Evolutionary conservation across 2,888 invertebrate species (phyloP).

Genomic region (Ferrisia virgata): DNA sequence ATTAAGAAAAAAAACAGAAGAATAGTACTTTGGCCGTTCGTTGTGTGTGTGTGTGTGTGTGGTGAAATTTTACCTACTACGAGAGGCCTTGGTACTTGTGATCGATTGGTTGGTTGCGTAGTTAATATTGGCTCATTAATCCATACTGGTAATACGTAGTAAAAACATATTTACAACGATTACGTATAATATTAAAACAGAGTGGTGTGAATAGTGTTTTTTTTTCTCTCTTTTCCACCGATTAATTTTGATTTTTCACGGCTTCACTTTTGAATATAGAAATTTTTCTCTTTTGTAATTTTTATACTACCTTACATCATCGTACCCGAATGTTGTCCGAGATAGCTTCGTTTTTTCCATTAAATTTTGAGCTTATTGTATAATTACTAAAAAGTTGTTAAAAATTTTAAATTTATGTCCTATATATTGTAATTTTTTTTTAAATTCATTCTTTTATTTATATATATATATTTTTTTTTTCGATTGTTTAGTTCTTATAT

Average conservation of each 20-base stretch:
- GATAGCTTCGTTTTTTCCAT: neutral
- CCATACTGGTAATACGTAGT: neutral
- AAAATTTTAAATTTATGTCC: neutral
- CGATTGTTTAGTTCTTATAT: neutral
- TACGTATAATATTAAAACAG: too few relatives aligned
- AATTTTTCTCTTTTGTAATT: neutral
- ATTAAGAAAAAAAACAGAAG: too few relatives aligned
- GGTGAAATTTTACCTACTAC: neutral
- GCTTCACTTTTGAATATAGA: constrained; percentile 15
- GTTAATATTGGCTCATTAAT: constrained; percentile 3
- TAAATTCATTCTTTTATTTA: constrained; percentile 25
- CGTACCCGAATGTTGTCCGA: neutral
- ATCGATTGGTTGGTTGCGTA: neutral
- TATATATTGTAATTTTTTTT: neutral
- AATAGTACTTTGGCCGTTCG: neutral
- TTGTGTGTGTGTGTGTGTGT: too few relatives aligned
- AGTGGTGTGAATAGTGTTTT: neutral
- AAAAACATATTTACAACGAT: too few relatives aligned
- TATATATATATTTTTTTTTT: neutral
- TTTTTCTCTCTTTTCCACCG: neutral
- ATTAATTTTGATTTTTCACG: neutral
- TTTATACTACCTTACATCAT: neutral
- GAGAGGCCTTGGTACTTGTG: neutral
- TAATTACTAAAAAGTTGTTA: neutral
- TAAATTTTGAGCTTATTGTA: constrained; percentile 14